Base-by-base conservation (phyloP, 2,113 vertebrate species). In the Sander lucioperca region DNA sequence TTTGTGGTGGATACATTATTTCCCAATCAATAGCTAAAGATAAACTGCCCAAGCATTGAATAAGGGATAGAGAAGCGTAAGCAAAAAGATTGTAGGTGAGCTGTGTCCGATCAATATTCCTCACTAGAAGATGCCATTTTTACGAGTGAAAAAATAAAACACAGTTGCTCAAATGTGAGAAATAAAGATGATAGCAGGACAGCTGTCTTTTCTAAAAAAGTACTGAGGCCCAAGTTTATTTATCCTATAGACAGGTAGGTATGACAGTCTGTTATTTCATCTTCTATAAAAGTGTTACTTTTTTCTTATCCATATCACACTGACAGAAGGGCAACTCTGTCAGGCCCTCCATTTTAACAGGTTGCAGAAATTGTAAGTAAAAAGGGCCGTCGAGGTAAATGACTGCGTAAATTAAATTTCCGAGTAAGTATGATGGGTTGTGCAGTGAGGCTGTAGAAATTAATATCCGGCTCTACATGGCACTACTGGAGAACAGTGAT, bases 241-340 rank as follows among this genome's bases (percentile, higher is more conserved):
- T 54, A 56, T 48, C 21, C 10, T 25, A 19, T 11, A 65, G 43
- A 83, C 27, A 27, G 39, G 43, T 30, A 23, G n/a, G 27, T 14
- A 58, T 74, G 56, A 23, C 23, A 45, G 70, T 51, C 36, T 43
- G 25, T 43, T 58, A 73, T 80, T 62, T 69, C 58, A 39, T 58
- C 33, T 50, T 71, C 47, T 18, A 13, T 69, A 15, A 62, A 43
- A 53, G 8, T 45, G 25, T 16, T 21, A 1, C 23, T 45, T 45
- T 57, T 19, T 18, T 25, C 27, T 36, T 53, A 30, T 67, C n/a
- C 54, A 48, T 33, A 61, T 61, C 62, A 50, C 63, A 39, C 36
- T 15, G 23, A 33, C 21, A 74, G 63, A 43, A 57, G 47, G 36
- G 63, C 61, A 47, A 33, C 45, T 63, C 54, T 30, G 6, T 12